Percentiles rank a stretch among this genome's conserved stretches.
Evolutionary conservation across 2,113 vertebrate genomes (phyloP).

Genomic region (Lontra canadensis): DNA sequence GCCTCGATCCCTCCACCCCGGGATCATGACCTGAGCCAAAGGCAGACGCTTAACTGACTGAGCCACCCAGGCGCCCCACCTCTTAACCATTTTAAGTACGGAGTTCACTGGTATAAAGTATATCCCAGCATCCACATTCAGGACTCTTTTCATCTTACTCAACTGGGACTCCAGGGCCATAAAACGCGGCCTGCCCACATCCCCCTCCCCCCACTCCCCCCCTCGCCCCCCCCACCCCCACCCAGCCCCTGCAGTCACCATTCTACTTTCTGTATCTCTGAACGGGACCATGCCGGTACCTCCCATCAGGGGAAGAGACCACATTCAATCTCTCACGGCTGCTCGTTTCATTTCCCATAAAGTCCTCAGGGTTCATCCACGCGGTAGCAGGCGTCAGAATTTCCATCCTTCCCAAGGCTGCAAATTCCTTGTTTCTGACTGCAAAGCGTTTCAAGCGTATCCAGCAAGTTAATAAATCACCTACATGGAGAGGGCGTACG

Average conservation of each 20-base stretch:
- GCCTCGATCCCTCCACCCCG: too few species aligned
- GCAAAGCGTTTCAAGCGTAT: not conserved
- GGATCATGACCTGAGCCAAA: too few species aligned
- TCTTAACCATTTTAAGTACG: not conserved
- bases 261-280: not conserved
- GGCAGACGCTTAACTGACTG: too few species aligned
- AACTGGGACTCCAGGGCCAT: not conserved
- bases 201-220: too few species aligned
- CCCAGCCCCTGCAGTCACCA: too few species aligned
- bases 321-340: not conserved
- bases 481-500: not conserved
- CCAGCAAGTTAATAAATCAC: not conserved
- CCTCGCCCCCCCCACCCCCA: rapidly evolving
- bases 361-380: not conserved
- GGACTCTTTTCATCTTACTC: not conserved
- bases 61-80: not conserved
- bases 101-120: not conserved
- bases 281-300: not conserved
- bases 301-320: not conserved
- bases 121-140: not conserved
- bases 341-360: not conserved
- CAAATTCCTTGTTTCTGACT: not conserved
- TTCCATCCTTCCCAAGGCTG: not conserved
- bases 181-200: rapidly evolving
- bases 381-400: not conserved